These are phyloP conservation scores for Chalcosyrphus nemorum DNA, from an alignment of 2,888 invertebrate genomes.

Conservation along the genomic window DNA sequence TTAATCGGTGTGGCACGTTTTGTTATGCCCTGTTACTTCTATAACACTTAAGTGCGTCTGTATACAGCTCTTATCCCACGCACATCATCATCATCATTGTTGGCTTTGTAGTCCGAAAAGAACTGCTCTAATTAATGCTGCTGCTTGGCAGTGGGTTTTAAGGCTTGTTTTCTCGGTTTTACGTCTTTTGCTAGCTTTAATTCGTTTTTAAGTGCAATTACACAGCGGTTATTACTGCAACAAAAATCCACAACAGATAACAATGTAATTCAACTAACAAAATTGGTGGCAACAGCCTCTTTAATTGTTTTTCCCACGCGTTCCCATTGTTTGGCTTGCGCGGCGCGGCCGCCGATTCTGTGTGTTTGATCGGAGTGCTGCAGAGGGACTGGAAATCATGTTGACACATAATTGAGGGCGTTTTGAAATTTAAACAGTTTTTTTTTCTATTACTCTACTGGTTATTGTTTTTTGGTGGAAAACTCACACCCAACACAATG, in stretches of 20 bases:
- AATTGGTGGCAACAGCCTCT: slow-evolving; percentile 66
- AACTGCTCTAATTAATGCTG: slow-evolving; percentile 66
- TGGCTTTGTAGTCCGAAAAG: background rate
- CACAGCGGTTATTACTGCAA: slow-evolving; percentile 57
- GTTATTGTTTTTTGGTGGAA: slow-evolving; percentile 26
- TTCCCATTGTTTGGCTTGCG: slow-evolving; percentile 59
- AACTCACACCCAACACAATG: slow-evolving; percentile 63
- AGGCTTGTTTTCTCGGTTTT: slow-evolving; percentile 1
- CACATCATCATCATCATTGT: slow-evolving; percentile 41
- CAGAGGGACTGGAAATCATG: slow-evolving; percentile 58
- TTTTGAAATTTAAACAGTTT: slow-evolving; percentile 70
- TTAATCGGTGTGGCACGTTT: slow-evolving; percentile 67
- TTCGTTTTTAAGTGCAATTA: slow-evolving; percentile 70
- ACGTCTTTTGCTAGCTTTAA: slow-evolving; percentile 55
- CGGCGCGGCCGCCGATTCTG: slow-evolving; percentile 23
- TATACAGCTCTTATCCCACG: slow-evolving; percentile 54
- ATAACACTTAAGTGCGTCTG: slow-evolving; percentile 39
- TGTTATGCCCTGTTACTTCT: slow-evolving; percentile 53
- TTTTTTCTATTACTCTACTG: slow-evolving; percentile 58
- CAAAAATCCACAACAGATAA: slow-evolving; percentile 54
- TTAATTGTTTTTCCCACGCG: slow-evolving; percentile 72
- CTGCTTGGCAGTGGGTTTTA: background rate
- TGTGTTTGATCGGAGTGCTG: slow-evolving; percentile 10
- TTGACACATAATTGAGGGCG: slow-evolving; percentile 73
- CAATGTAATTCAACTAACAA: slow-evolving; percentile 66